Percentiles rank a stretch among this genome's conserved stretches.
Evolutionary conservation across 2,888 invertebrate species (phyloP).

Genomic region (Trachelus troglodyta): DNA sequence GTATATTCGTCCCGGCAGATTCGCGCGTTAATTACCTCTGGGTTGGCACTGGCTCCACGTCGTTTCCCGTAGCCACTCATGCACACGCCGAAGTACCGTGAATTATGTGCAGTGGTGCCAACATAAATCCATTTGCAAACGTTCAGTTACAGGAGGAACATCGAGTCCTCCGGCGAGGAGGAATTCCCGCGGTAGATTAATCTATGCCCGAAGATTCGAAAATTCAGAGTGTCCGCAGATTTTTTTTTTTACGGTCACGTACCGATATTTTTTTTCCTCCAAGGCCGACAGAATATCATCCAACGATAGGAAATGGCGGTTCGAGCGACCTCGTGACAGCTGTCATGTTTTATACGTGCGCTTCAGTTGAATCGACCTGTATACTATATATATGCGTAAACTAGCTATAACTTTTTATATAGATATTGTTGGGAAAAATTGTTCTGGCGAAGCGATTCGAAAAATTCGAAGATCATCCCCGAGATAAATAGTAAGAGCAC

Average conservation of each 20-base stretch:
- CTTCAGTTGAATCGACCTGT: background rate
- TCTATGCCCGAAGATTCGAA: background rate
- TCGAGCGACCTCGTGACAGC: background rate
- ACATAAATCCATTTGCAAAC: slow-evolving; percentile 50
- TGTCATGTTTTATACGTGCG: background rate
- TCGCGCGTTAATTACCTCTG: slow-evolving; percentile 45
- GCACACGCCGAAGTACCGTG: slow-evolving; percentile 42
- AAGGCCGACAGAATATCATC: background rate
- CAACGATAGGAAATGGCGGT: background rate
- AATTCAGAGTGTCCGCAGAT: slow-evolving; percentile 5
- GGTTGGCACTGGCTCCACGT: slow-evolving; percentile 24
- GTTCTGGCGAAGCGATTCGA: background rate
- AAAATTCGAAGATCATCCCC: background rate
- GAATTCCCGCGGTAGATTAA: slow-evolving; percentile 7
- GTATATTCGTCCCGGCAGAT: slow-evolving; percentile 32
- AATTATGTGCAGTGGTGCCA: slow-evolving; percentile 41
- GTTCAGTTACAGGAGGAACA: slow-evolving; percentile 36
- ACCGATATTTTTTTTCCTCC: background rate
- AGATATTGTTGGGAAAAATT: no score
- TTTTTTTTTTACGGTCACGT: background rate
- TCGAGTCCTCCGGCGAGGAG: slow-evolving; percentile 21
- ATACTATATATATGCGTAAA: background rate
- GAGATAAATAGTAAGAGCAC: background rate
- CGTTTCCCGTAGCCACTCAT: slow-evolving; percentile 27
- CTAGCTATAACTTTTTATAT: no score